Evolutionary conservation across 1,140 invertebrate species (phyloP).

Genomic region (Nixonia krombeini): DNA sequence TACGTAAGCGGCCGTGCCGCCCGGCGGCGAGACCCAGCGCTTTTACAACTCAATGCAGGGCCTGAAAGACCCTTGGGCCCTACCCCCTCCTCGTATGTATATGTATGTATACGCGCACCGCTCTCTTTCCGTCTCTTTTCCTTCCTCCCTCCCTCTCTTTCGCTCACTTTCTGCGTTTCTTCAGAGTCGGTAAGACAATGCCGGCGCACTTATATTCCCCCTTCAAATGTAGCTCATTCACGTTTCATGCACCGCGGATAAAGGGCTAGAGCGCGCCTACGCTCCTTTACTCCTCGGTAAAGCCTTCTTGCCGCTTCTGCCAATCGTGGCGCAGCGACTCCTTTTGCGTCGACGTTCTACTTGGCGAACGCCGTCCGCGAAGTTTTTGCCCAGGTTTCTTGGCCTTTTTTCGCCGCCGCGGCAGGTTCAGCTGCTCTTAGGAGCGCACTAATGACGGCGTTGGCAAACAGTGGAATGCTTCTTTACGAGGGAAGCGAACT

Average conservation of each 20-base stretch:
- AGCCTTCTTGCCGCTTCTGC: conserved; percentile 7
- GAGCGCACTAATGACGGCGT: conserved; percentile 22
- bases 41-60: conserved; percentile 72
- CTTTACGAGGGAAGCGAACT: not conserved
- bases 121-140: conserved; percentile 40
- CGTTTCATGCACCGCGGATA: conserved; percentile 22
- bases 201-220: conserved; percentile 51
- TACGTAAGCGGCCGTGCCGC: conserved; percentile 71
- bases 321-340: conserved; percentile 18
- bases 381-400: conserved; percentile 13
- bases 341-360: conserved; percentile 25
- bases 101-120: conserved; percentile 12
- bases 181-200: conserved; percentile 48
- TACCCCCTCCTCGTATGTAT: too few relatives aligned
- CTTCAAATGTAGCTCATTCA: conserved; percentile 27
- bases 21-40: conserved; percentile 67
- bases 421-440: conserved; percentile 5
- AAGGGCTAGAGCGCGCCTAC: conserved; percentile 23
- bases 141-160: conserved; percentile 31
- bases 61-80: conserved; percentile 52
- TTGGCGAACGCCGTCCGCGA: conserved; percentile 3
- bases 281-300: conserved; percentile 9
- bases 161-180: conserved; percentile 23
- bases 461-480: not conserved
- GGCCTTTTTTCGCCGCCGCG: conserved; percentile 19